Conservation (phyloP, 64 coral and sea anemone species). For the Trachythela sp. region DNA sequence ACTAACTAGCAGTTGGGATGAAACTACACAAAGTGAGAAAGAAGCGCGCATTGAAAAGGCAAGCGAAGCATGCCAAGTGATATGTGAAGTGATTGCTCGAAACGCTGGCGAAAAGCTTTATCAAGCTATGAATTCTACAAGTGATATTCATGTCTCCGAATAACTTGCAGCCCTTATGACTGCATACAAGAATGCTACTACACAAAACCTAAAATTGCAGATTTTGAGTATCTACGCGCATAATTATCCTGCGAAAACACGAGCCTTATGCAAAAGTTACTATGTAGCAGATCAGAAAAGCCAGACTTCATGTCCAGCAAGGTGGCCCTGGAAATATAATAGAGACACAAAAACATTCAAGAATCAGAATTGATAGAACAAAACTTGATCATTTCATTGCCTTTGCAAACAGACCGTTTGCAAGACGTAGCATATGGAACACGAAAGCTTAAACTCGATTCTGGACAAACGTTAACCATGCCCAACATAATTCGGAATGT, state of each 20-base stretch:
- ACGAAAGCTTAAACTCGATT: constrained; percentile 42
- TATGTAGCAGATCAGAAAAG: constrained; percentile 31
- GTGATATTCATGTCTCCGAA: not conserved
- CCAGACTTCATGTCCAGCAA: constrained; percentile 16
- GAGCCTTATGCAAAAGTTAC: constrained; percentile 30
- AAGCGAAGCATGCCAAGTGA: not conserved
- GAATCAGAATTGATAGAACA: constrained; percentile 25
- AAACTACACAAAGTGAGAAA: constrained; percentile 15
- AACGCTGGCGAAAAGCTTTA: constrained; percentile 26
- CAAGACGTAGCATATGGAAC: constrained; percentile 57
- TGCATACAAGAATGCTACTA: constrained; percentile 10
- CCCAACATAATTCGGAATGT: constrained; percentile 45
- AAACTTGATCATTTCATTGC: constrained; percentile 50
- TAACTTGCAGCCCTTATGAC: constrained; percentile 15
- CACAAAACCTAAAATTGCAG: constrained; percentile 14
- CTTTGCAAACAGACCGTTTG: constrained; percentile 30
- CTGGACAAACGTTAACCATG: constrained; percentile 37
- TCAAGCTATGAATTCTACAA: not conserved
- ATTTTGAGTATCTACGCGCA: constrained; percentile 35
- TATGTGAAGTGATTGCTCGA: constrained; percentile 23
- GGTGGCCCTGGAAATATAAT: constrained; percentile 1
- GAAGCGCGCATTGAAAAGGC: not conserved
- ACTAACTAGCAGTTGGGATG: constrained; percentile 14
- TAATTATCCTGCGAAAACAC: constrained; percentile 5
- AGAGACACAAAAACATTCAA: not conserved